Evolutionary conservation across 2,113 vertebrate species (phyloP).

Genomic region (Oreochromis spilurus): DNA sequence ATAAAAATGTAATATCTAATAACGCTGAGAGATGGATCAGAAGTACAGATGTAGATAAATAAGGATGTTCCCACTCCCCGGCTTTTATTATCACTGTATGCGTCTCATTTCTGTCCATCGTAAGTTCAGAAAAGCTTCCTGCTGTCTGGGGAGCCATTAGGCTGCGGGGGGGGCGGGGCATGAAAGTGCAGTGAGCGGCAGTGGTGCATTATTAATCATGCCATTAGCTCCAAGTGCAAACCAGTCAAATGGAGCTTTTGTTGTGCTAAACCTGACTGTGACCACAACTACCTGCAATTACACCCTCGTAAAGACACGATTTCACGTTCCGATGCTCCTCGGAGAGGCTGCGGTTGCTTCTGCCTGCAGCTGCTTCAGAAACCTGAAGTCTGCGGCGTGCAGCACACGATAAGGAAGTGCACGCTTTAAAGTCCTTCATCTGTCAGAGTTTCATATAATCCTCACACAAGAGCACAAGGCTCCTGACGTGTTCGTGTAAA

Average conservation of each 20-base stretch:
- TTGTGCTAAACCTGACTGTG: neutral
- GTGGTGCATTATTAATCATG: constrained; percentile 35
- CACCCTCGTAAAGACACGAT: neutral
- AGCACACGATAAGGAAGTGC: neutral
- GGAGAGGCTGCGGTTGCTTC: neutral
- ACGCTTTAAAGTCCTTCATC: neutral
- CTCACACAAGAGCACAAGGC: rapidly evolving
- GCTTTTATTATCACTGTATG: constrained; percentile 8
- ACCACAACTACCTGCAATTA: neutral
- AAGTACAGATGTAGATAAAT: neutral
- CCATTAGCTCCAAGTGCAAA: constrained; percentile 20
- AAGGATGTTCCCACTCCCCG: neutral
- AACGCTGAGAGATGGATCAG: neutral
- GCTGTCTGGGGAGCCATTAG: constrained; percentile 17
- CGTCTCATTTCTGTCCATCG: neutral
- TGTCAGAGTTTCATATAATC: neutral
- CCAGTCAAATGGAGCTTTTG: neutral
- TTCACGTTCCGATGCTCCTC: neutral
- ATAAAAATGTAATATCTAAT: neutral
- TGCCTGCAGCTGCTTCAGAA: neutral
- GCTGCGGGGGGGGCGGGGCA: neutral
- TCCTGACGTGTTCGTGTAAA: neutral
- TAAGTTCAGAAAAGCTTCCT: neutral
- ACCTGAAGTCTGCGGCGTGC: neutral
- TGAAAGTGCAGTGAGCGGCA: constrained; percentile 24